Percentiles rank a stretch among this genome's conserved stretches.
Evolutionary conservation across 2,888 invertebrate genomes (phyloP).

Genomic region (Ornithoptera priamus): DNA sequence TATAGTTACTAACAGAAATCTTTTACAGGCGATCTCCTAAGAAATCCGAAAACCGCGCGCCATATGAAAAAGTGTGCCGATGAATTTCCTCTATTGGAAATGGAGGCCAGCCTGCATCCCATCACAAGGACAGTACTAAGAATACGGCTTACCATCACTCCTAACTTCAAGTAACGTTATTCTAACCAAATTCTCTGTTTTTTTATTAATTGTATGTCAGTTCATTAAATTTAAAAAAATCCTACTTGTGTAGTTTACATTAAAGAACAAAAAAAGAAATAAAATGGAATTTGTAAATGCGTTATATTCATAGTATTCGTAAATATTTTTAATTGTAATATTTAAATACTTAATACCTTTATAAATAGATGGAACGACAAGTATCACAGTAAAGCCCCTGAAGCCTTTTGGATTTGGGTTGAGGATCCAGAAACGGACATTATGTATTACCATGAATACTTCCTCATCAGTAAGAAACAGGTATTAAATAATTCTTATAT

Average conservation of each 20-base stretch:
- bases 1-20: no score
- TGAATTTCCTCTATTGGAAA: constrained; percentile 90
- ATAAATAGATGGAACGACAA: constrained; percentile 90
- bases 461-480: constrained; percentile 90
- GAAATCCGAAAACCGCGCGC: constrained; percentile 87
- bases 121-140: constrained; percentile 95
- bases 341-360: constrained; percentile 1
- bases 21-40: constrained; percentile 82
- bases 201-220: neutral
- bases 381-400: constrained; percentile 91
- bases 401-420: constrained; percentile 98
- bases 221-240: neutral
- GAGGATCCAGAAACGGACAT: constrained; percentile 96
- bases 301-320: no score
- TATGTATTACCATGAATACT: constrained; percentile 97
- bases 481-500: constrained; percentile 54
- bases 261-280: neutral
- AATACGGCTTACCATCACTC: constrained; percentile 88
- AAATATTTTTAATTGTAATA: neutral
- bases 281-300: no score
- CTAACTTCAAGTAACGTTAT: constrained; percentile 79
- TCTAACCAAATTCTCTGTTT: neutral
- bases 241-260: neutral
- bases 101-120: constrained; percentile 93
- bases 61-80: constrained; percentile 90